Conservation (phyloP, 2,113 vertebrate species). For the Tenebrosternarchus preto region DNA sequence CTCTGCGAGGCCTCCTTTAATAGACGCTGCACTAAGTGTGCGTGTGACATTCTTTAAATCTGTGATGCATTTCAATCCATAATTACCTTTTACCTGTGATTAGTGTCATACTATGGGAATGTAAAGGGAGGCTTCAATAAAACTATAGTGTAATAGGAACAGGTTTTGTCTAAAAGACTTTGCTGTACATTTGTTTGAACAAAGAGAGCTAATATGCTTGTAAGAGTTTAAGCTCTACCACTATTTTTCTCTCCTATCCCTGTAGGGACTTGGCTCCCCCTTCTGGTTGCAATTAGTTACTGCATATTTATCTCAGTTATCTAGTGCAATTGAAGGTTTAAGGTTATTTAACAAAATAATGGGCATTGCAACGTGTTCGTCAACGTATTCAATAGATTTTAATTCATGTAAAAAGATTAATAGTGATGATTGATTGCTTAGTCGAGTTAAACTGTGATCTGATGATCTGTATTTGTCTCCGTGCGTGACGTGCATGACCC, state of each 20-base stretch:
- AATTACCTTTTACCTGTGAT: not conserved
- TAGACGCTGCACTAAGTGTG: too few species aligned
- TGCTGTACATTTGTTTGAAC: not conserved
- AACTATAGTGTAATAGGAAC: too few species aligned
- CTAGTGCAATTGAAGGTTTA: too few species aligned
- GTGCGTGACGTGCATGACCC: not conserved
- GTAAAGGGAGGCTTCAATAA: too few species aligned
- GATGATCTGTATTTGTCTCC: not conserved
- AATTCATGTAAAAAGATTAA: not conserved
- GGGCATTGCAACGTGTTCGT: too few species aligned
- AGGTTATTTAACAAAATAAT: too few species aligned
- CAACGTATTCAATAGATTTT: not conserved
- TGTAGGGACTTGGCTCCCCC: slow-evolving; percentile 2
- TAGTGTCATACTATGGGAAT: too few species aligned
- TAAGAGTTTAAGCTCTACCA: not conserved
- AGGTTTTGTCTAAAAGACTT: not conserved
- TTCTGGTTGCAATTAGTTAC: slow-evolving; percentile 15
- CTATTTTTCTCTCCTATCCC: too few species aligned
- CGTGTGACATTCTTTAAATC: not conserved
- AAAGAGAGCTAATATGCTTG: not conserved
- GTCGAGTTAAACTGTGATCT: not conserved
- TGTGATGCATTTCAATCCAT: not conserved
- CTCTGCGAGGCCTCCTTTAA: too few species aligned
- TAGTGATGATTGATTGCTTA: not conserved
- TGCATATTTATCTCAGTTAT: not conserved